These are phyloP conservation scores for Channa argus DNA, from an alignment of 2,113 vertebrate genomes.

Conservation along the genomic window DNA sequence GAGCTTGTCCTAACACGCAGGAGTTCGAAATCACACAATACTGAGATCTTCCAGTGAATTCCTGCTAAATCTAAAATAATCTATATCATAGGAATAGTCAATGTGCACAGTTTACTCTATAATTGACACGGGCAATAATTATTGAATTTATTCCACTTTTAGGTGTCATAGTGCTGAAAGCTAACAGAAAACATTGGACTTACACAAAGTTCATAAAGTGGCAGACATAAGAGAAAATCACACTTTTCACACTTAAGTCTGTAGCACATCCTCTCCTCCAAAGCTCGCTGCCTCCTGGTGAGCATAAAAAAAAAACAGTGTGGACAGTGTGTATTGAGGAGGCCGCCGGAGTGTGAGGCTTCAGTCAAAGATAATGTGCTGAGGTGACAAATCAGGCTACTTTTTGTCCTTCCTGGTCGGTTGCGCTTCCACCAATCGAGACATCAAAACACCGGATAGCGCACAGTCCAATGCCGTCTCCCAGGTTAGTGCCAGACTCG, in stretches of 20 bases:
- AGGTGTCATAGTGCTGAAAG: not conserved
- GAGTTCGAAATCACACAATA: not conserved
- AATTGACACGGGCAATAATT: too few relatives aligned
- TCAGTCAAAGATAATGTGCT: constrained; percentile 46
- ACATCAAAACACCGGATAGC: constrained; percentile 70
- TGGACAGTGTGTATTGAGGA: constrained; percentile 69
- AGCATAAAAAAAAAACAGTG: constrained; percentile 23
- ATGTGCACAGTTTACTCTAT: too few relatives aligned
- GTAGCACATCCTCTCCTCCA: constrained; percentile 64
- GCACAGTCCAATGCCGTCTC: constrained; percentile 41
- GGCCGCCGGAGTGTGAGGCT: constrained; percentile 48
- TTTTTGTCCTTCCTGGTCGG: constrained; percentile 52
- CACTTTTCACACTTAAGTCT: constrained; percentile 58
- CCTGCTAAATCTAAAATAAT: not conserved
- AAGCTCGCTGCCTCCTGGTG: constrained; percentile 55
- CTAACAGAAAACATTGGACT: not conserved
- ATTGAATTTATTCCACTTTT: too few relatives aligned
- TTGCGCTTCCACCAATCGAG: constrained; percentile 55
- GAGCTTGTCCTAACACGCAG: not conserved
- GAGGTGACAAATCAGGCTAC: constrained; percentile 67
- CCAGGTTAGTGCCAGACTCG: constrained; percentile 53
- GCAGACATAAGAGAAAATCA: constrained; percentile 7
- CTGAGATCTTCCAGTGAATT: not conserved
- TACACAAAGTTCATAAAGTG: not conserved
- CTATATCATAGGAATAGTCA: not conserved